A percentile compares a stretch with the other conserved stretches of the same genome.
Evolutionary conservation across 2,888 invertebrate species (phyloP).

Genomic region (Drosophila histrio): DNA sequence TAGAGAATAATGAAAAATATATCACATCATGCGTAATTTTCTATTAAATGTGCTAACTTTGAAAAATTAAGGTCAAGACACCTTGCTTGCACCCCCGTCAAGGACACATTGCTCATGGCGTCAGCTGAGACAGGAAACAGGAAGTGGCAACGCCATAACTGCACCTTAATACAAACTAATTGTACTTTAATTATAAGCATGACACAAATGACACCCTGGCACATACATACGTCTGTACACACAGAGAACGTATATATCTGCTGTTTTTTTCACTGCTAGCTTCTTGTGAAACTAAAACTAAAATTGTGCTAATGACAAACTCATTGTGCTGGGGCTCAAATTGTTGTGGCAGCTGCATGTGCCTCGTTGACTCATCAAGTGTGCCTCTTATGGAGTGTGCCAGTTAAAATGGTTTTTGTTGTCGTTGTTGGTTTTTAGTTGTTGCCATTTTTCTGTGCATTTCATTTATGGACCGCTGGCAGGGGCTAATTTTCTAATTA

Average conservation of each 20-base stretch:
- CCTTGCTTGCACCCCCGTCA: slow-evolving; percentile 12
- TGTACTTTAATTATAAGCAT: slow-evolving; percentile 61
- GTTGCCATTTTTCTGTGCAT: slow-evolving; percentile 43
- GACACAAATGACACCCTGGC: slow-evolving; percentile 27
- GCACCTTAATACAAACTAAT: slow-evolving; percentile 50
- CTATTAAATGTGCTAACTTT: slow-evolving; percentile 10
- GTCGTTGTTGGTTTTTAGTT: slow-evolving; percentile 18
- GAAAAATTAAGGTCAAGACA: slow-evolving; percentile 31
- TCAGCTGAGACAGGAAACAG: slow-evolving; percentile 33
- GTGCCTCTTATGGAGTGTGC: slow-evolving; percentile 52
- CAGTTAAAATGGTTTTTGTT: slow-evolving; percentile 16
- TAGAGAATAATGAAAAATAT: slow-evolving; percentile 23
- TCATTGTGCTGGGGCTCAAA: slow-evolving; percentile 56
- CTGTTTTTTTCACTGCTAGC: background rate
- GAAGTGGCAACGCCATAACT: slow-evolving; percentile 38
- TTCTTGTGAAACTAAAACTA: slow-evolving; percentile 31
- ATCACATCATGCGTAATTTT: slow-evolving; percentile 11
- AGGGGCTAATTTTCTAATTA: slow-evolving; percentile 76
- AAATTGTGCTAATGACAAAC: slow-evolving; percentile 61
- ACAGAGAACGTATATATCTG: background rate
- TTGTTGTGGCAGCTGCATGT: slow-evolving; percentile 62
- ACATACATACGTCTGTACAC: background rate
- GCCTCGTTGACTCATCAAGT: slow-evolving; percentile 60
- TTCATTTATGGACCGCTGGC: slow-evolving; percentile 66
- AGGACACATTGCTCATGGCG: slow-evolving; percentile 25